Conservation (phyloP, 2,797 vertebrate species). For the Helarctos malayanus region DNA sequence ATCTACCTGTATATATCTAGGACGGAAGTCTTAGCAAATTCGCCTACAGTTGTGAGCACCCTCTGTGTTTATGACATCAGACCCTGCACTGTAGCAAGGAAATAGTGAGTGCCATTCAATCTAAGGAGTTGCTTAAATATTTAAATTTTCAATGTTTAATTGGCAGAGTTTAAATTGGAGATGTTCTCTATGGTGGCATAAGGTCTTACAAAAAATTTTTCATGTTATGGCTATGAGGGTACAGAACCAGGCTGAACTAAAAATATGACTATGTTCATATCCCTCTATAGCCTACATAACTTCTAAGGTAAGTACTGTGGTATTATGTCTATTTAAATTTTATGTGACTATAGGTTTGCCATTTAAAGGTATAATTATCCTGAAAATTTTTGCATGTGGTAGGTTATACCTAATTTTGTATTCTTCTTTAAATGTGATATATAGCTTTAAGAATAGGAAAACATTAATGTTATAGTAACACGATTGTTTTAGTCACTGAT, state of each 20-base stretch:
- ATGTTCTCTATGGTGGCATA: background rate
- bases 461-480: background rate
- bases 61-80: fast-evolving
- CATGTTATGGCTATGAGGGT: background rate
- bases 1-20: background rate
- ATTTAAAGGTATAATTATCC: background rate
- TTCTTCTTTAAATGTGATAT: background rate
- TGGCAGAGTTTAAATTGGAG: background rate
- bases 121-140: background rate
- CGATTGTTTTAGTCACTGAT: background rate
- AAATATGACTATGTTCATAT: background rate
- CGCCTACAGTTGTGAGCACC: background rate
- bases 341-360: background rate
- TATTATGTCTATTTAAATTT: background rate
- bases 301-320: background rate
- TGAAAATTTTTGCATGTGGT: background rate
- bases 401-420: background rate
- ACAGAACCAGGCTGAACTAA: background rate
- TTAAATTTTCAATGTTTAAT: background rate
- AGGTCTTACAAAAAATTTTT: background rate
- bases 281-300: background rate
- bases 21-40: background rate
- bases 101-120: background rate
- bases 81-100: background rate
- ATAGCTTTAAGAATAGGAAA: background rate